Percentiles rank a stretch among this genome's conserved stretches.
These are phyloP conservation scores for Aegotheles bennettii DNA, from an alignment of 2,113 vertebrate species.

Conservation along the genomic window DNA sequence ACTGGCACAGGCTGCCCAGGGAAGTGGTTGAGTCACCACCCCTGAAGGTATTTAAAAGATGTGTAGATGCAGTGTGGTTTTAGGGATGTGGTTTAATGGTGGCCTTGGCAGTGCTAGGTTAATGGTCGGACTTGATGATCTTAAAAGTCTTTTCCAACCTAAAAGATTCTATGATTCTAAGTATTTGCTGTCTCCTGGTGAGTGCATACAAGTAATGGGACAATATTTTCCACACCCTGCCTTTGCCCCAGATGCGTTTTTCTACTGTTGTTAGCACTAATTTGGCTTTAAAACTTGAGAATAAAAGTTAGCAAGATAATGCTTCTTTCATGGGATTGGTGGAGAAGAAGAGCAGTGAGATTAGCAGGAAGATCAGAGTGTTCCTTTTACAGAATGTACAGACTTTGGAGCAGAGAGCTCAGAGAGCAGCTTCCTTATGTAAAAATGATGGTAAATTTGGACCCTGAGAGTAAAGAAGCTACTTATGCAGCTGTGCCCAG, in stretches of 20 bases:
- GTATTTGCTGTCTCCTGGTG: background rate
- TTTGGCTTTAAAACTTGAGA: background rate
- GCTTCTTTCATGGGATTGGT: background rate
- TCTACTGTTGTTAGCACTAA: background rate
- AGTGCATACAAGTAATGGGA: fast-evolving
- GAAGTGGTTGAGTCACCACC: too few species aligned
- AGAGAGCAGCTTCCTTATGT: background rate
- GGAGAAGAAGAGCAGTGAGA: background rate
- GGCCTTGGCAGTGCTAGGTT: too few species aligned
- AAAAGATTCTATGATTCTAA: background rate
- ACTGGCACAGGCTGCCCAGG: too few species aligned
- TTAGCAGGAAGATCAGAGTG: background rate
- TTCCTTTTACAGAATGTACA: background rate
- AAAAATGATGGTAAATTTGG: background rate
- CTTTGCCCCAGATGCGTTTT: background rate
- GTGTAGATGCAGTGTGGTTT: too few species aligned
- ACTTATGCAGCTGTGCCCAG: background rate
- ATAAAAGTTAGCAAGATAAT: background rate
- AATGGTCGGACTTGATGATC: too few species aligned
- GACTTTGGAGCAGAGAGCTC: background rate
- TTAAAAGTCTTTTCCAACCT: too few species aligned
- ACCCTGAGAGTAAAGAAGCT: background rate
- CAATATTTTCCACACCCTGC: background rate
- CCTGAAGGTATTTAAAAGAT: too few species aligned
- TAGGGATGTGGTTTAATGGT: too few species aligned